Evolutionary conservation across 2,797 vertebrate species (phyloP).

Genomic region (Gymnopithys bicolor): DNA sequence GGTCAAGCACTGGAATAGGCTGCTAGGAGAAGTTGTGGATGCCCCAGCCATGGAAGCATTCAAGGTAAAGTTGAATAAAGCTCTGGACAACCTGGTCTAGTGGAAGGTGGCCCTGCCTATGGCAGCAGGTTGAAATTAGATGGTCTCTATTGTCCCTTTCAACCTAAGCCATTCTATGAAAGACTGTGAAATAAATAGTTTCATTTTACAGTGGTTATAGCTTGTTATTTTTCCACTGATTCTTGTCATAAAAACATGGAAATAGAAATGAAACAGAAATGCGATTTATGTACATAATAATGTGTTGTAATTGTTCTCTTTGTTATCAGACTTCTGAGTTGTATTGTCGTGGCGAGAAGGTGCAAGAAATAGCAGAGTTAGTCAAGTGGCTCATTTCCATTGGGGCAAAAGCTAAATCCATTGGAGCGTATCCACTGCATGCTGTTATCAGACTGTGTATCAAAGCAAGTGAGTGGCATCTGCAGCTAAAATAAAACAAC

Average conservation of each 20-base stretch:
- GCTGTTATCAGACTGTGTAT: slow-evolving; percentile 78
- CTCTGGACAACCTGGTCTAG: neutral
- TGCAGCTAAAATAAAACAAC: neutral
- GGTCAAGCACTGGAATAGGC: neutral
- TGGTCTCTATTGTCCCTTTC: neutral
- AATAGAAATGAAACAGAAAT: neutral
- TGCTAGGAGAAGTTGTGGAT: neutral
- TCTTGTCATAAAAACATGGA: neutral
- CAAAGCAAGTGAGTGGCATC: slow-evolving; percentile 75
- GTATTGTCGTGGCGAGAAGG: slow-evolving; percentile 47
- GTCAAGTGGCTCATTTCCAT: slow-evolving; percentile 78
- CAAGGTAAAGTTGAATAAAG: neutral
- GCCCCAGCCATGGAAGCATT: neutral
- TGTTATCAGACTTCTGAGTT: slow-evolving; percentile 63
- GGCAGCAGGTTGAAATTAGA: neutral
- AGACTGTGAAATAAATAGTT: neutral
- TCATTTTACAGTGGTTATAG: neutral
- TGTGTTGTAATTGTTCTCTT: neutral
- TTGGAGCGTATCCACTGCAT: slow-evolving; percentile 76
- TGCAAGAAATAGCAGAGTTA: slow-evolving; percentile 69
- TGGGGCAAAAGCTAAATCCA: slow-evolving; percentile 71
- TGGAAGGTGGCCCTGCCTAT: neutral
- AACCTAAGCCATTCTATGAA: neutral
- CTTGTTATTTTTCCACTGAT: neutral
- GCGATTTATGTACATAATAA: neutral